Evolutionary conservation across 2,888 invertebrate genomes (phyloP).

Genomic region (Pandemis corylana): DNA sequence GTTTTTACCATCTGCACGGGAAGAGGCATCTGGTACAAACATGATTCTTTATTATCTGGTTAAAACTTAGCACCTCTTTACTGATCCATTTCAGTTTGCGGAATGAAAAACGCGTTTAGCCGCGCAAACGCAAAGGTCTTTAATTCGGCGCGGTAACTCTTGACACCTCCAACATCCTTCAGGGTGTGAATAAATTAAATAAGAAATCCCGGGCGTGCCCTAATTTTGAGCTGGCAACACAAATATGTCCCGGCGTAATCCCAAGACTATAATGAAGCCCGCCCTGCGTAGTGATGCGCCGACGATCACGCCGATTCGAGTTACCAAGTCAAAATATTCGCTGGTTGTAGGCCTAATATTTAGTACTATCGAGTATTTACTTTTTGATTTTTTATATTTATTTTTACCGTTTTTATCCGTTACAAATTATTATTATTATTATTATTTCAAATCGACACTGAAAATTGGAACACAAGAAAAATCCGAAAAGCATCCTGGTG

Average conservation of each 20-base stretch:
- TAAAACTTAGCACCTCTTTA: neutral
- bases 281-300: constrained; percentile 42
- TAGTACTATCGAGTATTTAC: too few species aligned
- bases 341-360: too few species aligned
- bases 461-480: too few species aligned
- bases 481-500: too few species aligned
- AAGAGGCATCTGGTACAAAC: too few species aligned
- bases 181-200: constrained; percentile 63
- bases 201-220: constrained; percentile 57
- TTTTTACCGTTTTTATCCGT: too few species aligned
- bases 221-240: constrained; percentile 57
- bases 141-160: constrained; percentile 22
- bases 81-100: neutral
- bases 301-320: neutral
- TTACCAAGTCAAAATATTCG: neutral
- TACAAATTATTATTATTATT: too few species aligned
- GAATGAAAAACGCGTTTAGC: constrained; percentile 2
- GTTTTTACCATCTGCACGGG: too few species aligned
- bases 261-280: constrained; percentile 57
- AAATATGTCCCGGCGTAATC: constrained; percentile 59
- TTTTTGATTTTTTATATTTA: too few species aligned
- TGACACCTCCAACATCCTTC: constrained; percentile 42
- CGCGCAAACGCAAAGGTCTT: constrained; percentile 3
- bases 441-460: too few species aligned
- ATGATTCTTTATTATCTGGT: too few species aligned